Base-by-base conservation (phyloP, 2,113 vertebrate genomes). In the Melanocharis versteri region DNA sequence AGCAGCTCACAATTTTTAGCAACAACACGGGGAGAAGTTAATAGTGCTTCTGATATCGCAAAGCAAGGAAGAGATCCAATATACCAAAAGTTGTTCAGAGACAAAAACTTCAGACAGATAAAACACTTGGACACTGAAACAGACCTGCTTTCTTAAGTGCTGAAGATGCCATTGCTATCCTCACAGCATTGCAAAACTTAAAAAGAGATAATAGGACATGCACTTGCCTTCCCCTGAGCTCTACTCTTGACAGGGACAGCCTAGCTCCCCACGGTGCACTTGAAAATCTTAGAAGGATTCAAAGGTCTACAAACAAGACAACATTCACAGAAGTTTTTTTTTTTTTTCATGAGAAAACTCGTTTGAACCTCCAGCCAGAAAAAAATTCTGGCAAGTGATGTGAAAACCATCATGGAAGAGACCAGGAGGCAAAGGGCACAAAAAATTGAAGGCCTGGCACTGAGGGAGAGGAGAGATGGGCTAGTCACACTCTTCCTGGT, bases 241-340 rank as follows among this genome's bases (percentile, higher is more conserved):
- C 44, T 60, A 3, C 20, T 60, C 24, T 47, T n/a, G 26, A 13
- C 20, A 53, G 15, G 21, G 37, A 44, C 13, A 60, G 6, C 14
- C 35, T 15, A 44, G 7, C 11, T 42, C 26, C 19, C 24, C 18
- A 23, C 0, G 0, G 18, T 19, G 2, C 11, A 11, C 28, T 71
- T 61, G 37, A 23, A 75, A 84, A 69, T 10, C n/a, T 84, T 37
- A 56, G n/a, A 23, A n/a, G 37, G 31, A 28, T 84, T 84, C 61
- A 72, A 51, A 87, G 37, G 11, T 84, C 56, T 20, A 8, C 5
- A 84, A 92, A 75, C 35, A 68, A 58, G 18, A 39, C 18, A 70
- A 50, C 3, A 2, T 26, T 60, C 56, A 35, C 17, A 37, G n/a
- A 64, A 48, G 3, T 6, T 47, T 22, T 0, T 3, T 9, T 33